Evolutionary conservation across 2,888 invertebrate genomes (phyloP).

Genomic region (Microchrysa polita): DNA sequence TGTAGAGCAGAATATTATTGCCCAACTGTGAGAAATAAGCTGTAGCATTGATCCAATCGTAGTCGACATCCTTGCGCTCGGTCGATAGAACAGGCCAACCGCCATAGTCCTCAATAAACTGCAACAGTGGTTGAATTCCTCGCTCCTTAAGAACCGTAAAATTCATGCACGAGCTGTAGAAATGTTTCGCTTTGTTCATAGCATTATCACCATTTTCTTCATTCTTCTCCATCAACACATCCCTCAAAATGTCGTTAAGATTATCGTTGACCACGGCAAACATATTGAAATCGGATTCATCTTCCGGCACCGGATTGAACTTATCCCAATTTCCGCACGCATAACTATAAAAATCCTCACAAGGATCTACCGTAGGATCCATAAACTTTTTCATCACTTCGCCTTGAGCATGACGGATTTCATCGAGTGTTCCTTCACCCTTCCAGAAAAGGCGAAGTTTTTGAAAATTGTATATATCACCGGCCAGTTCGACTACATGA

Average conservation of each 20-base stretch:
- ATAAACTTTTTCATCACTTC: conserved; percentile 76
- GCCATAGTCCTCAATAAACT: conserved; percentile 74
- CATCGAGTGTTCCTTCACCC: conserved; percentile 66
- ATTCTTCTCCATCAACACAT: conserved; percentile 67
- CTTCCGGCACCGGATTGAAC: conserved; percentile 81
- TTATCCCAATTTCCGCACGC: conserved; percentile 84
- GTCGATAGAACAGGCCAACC: conserved; percentile 82
- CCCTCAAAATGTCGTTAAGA: conserved; percentile 71
- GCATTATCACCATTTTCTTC: conserved; percentile 65
- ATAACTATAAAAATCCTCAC: conserved; percentile 80
- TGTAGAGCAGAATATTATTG: conserved; percentile 80
- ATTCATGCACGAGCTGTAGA: conserved; percentile 86
- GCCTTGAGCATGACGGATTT: conserved; percentile 69
- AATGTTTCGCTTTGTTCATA: conserved; percentile 77
- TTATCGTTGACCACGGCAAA: conserved; percentile 85
- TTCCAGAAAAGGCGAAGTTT: conserved; percentile 66
- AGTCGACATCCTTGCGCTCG: conserved; percentile 70
- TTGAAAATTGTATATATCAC: conserved; percentile 28
- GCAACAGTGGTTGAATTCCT: conserved; percentile 73
- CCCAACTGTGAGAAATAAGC: conserved; percentile 78
- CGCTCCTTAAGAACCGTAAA: conserved; percentile 74
- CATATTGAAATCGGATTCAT: conserved; percentile 83
- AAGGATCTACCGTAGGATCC: conserved; percentile 76
- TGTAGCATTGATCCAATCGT: conserved; percentile 75
- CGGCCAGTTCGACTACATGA: not conserved